These are phyloP conservation scores for Romanogobio albipinnatus DNA, from an alignment of 2,113 vertebrate species.

Conservation along the genomic window DNA sequence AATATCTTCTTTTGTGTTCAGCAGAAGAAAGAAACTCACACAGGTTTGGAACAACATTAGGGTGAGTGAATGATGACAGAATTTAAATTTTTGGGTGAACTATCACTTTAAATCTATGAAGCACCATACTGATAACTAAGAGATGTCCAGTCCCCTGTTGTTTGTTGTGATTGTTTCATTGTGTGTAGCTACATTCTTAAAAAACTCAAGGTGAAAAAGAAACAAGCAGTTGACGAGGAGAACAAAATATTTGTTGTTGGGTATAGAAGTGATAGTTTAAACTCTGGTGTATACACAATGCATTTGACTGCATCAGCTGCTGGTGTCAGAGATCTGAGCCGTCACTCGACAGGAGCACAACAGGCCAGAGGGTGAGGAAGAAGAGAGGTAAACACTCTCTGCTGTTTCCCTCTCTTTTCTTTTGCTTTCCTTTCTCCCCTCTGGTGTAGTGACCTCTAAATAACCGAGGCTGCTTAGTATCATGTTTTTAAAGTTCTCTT, in stretches of 20 bases:
- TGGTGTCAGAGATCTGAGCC: conserved; percentile 56
- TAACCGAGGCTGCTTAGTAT: conserved; percentile 82
- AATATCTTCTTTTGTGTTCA: no score
- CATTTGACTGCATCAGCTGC: conserved; percentile 41
- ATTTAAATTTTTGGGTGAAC: no score
- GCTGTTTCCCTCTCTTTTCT: conserved; percentile 41
- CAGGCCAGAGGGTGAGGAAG: conserved; percentile 53
- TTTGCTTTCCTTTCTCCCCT: conserved; percentile 43
- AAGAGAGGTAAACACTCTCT: conserved; percentile 57
- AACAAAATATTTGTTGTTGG: conserved; percentile 58
- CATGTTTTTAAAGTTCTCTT: conserved; percentile 83
- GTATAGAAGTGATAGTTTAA: conserved; percentile 56
- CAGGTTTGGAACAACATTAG: no score
- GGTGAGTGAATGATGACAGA: no score
- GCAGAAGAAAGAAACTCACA: no score
- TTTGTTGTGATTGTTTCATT: conserved; percentile 64
- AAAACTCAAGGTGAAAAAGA: conserved; percentile 57
- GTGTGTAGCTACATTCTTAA: conserved; percentile 48
- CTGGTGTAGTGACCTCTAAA: conserved; percentile 78
- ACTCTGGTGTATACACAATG: conserved; percentile 55
- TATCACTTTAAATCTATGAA: background rate
- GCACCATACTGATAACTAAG: conserved; percentile 65
- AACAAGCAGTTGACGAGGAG: conserved; percentile 57
- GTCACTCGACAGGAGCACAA: conserved; percentile 52
- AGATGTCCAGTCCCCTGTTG: conserved; percentile 64